Conservation (phyloP, 2,888 invertebrate species). For the Scotopteryx bipunctaria region DNA sequence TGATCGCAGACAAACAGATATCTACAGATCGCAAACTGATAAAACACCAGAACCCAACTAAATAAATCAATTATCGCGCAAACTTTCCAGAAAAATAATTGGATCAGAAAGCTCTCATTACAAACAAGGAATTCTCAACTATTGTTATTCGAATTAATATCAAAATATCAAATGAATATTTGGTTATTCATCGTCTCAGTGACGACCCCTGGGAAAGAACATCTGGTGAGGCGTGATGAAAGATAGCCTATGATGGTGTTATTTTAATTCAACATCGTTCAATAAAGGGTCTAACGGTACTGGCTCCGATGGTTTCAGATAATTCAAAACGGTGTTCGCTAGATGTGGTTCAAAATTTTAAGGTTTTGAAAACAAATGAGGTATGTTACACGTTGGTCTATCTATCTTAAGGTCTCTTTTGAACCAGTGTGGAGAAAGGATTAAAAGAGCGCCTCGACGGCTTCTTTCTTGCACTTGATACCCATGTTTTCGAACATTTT, state of each 20-base stretch:
- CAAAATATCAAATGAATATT: slow-evolving; percentile 29
- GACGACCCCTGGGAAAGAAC: slow-evolving; percentile 33
- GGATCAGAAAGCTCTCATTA: slow-evolving; percentile 27
- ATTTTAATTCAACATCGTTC: slow-evolving; percentile 10
- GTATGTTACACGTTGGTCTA: too few relatives aligned
- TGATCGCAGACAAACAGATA: slow-evolving; percentile 15
- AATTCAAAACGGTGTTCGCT: too few relatives aligned
- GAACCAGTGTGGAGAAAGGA: too few relatives aligned
- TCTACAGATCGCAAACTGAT: too few relatives aligned
- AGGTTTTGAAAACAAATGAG: too few relatives aligned
- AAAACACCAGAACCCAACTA: slow-evolving; percentile 22
- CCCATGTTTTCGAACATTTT: too few relatives aligned
- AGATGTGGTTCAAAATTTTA: too few relatives aligned
- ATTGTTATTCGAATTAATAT: slow-evolving; percentile 36
- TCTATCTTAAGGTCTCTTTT: too few relatives aligned
- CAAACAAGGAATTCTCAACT: slow-evolving; percentile 27
- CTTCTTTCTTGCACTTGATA: too few relatives aligned
- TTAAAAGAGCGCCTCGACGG: too few relatives aligned
- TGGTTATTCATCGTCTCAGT: slow-evolving; percentile 30
- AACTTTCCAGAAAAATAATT: slow-evolving; percentile 27
- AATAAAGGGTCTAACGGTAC: slow-evolving; percentile 1
- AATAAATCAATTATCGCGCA: slow-evolving; percentile 24
- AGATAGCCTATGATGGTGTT: slow-evolving; percentile 14
- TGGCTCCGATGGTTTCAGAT: too few relatives aligned
- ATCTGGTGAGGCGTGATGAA: slow-evolving; percentile 20